These are phyloP conservation scores for Simalia tracyae DNA, from an alignment of 2,797 vertebrate genomes.

Conservation along the genomic window DNA sequence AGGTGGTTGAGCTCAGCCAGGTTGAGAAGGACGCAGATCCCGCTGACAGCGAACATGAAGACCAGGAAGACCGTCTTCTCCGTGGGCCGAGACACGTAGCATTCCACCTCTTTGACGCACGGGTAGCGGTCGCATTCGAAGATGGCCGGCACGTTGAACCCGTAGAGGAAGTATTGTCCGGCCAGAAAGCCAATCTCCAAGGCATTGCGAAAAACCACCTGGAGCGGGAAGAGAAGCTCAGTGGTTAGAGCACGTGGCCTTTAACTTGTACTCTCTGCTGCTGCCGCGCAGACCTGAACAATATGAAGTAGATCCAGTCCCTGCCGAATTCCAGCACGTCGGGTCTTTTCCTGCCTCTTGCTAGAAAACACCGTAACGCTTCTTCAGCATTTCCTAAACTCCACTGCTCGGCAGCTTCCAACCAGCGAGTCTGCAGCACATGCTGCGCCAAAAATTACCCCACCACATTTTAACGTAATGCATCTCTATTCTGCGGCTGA, in stretches of 20 bases:
- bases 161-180: constrained; percentile 88
- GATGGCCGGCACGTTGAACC: constrained; percentile 85
- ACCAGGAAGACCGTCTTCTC: constrained; percentile 90
- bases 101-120: constrained; percentile 89
- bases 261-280: not conserved
- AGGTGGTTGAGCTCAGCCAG: constrained; percentile 90
- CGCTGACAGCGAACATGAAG: constrained; percentile 92
- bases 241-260: rapidly evolving
- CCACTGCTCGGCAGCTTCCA: no score
- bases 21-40: constrained; percentile 88
- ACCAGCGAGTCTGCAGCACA: no score
- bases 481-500: no score
- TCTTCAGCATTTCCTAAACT: no score
- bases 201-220: constrained; percentile 86
- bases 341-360: no score
- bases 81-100: constrained; percentile 88
- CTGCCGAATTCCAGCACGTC: not conserved
- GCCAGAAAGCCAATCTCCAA: constrained; percentile 87
- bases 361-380: no score
- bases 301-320: no score
- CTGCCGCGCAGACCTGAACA: no score
- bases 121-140: constrained; percentile 88
- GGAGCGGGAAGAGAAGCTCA: not conserved
- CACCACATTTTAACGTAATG: no score
- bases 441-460: no score